Evolutionary conservation across 1,140 invertebrate genomes (phyloP), one percentile per base, ranked within the genome.

Genomic region (Cotesia glomerata): DNA sequence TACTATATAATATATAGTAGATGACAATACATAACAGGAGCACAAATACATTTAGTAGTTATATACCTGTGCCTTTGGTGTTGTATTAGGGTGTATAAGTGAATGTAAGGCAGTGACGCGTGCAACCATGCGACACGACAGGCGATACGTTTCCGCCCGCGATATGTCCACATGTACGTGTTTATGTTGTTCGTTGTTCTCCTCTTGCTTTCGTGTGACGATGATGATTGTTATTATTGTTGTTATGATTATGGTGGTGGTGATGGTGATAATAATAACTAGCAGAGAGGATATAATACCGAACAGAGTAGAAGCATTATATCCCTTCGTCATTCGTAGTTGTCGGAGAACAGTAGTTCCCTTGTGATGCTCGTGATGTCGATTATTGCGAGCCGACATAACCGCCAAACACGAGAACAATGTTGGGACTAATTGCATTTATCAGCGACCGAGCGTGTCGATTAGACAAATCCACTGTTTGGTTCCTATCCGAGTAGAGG

Each of bases 381-480:
- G 63, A 49, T 65, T 65, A 65, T 65, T 65, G 34, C 63, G 62
- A 58, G 51, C 54, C 51, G 52, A 54, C 70, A 67, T 67, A 65
- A 72, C 70, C 63, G 65, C 70, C 36, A 51, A 65, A 54, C 70
- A 65, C 62, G 51, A 72, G 62, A 72, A 72, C 70, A 72, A 72
- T 72, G 70, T 66, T 63, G 70, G 26, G 35, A 56, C 70, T 72
- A 72, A 72, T 72, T 72, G 70, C 70, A 72, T 72, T 72, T 72
- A 72, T 72, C 70, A 45, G 62, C 61, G 59, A 56, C 62, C 69
- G 36, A 71, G 69, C 69, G 59, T 71, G 62, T 71, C 70, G 70
- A 72, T 72, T 72, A 72, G 69, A 69, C 68, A 69, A 69, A 69
- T 69, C 68, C 68, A 58, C 18, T 58, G 11, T 45, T 45, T 11